phyloP scores from a whole-genome alignment of 2,888 invertebrate species.

The Eristalis arbustorum region DNA sequence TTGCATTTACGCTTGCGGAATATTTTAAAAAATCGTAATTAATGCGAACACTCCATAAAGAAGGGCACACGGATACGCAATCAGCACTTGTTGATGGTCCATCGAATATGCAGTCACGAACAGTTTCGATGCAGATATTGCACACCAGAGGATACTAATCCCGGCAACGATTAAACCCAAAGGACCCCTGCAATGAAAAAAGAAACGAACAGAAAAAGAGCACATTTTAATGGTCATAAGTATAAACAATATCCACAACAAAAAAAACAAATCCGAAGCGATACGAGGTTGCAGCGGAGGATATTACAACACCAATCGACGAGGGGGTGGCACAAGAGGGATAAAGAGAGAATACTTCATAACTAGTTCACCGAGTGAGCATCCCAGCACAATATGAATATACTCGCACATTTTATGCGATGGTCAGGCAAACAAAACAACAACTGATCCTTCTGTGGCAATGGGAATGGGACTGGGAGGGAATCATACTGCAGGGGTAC shows the following conservation, averaged over 20 bases:
- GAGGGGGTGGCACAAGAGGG: neutral
- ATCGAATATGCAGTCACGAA: slow-evolving; percentile 88
- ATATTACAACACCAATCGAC: slow-evolving; percentile 13
- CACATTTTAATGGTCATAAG: slow-evolving; percentile 45
- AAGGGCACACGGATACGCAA: slow-evolving; percentile 89
- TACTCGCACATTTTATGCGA: slow-evolving; percentile 35
- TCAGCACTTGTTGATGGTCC: slow-evolving; percentile 86
- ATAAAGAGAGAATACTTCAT: slow-evolving; percentile 4
- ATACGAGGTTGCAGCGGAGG: neutral
- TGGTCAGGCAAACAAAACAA: neutral
- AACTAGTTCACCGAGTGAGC: slow-evolving; percentile 37
- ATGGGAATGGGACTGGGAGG: neutral
- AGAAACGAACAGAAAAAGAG: slow-evolving; percentile 62
- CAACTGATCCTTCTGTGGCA: neutral
- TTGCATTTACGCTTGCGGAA: slow-evolving; percentile 15
- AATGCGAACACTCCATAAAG: slow-evolving; percentile 90
- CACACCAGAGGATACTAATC: slow-evolving; percentile 86
- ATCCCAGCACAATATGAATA: slow-evolving; percentile 37
- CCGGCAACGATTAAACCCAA: slow-evolving; percentile 82
- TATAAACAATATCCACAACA: slow-evolving; percentile 47
- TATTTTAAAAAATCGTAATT: slow-evolving; percentile 86
- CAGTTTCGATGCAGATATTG: slow-evolving; percentile 87
- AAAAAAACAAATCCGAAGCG: slow-evolving; percentile 1
- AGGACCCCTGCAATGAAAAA: slow-evolving; percentile 81
- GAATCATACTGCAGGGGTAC: slow-evolving; percentile 11